Evolutionary conservation across 2,888 invertebrate genomes (phyloP).

Genomic region (Bembecia ichneumoniformis): DNA sequence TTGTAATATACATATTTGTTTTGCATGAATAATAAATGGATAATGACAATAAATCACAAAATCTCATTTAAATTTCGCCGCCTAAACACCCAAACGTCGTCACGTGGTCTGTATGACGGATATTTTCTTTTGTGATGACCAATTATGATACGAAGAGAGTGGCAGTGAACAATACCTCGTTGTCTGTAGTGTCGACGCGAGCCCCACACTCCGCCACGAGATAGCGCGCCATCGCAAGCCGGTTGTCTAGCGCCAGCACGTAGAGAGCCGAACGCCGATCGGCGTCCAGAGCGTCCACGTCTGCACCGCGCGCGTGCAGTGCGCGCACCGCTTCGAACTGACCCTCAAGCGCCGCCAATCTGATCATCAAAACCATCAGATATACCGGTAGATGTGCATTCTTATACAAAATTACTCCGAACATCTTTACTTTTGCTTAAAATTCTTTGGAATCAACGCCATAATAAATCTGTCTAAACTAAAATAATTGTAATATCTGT

Average conservation of each 20-base stretch:
- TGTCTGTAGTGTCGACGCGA: conserved; percentile 88
- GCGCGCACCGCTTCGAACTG: conserved; percentile 84
- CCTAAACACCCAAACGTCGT: no score
- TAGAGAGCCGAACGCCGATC: conserved; percentile 94
- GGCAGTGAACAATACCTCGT: conserved; percentile 75
- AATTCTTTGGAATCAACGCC: no score
- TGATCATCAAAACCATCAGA: conserved; percentile 23
- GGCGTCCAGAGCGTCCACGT: conserved; percentile 90
- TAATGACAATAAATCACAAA: no score
- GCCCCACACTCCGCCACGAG: conserved; percentile 83
- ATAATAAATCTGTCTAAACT: no score
- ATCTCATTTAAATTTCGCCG: no score
- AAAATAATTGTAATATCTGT: no score
- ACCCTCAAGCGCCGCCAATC: conserved; percentile 86
- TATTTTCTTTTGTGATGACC: no score
- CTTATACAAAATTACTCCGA: not conserved
- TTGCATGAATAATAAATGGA: no score
- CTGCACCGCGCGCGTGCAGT: conserved; percentile 81
- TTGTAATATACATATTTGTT: no score
- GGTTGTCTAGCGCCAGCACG: conserved; percentile 89
- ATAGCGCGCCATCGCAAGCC: conserved; percentile 86
- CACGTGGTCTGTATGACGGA: no score
- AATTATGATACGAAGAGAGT: no score
- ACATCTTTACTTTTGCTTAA: no score
- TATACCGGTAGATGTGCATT: not conserved